Evolutionary conservation across 2,888 invertebrate genomes (phyloP), one percentile per base, ranked within the genome.

Genomic region (Tetanocera ferruginea): DNA sequence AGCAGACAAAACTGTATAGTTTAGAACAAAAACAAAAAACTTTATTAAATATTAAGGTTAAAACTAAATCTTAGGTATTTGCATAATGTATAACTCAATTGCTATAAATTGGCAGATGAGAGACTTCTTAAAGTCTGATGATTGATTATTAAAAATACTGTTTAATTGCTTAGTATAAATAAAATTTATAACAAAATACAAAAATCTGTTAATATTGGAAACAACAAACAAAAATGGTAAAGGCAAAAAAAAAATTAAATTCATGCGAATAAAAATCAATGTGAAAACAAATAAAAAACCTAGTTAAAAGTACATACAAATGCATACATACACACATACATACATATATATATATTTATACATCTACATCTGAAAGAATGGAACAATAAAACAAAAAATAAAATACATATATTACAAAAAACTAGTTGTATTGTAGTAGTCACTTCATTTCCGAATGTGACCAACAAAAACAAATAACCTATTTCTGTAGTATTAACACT

Each of bases 301-400:
- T 37, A 37, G 5, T 5, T 25, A 60, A 25, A 60, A 25, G 11
- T 25, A 60, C 14, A 66, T 28, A 66, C n/a, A 28, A 52, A 73
- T 60, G 60, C 19, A 71, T 25, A 57, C 19, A 43, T 73, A 43
- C 9, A 73, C 8, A 70, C 31, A 23, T 70, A 67, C 23, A 67
- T 71, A 25, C 31, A 55, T 31, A 71, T 25, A 55, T 34, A 69
- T 49, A 69, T 49, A 69, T 69, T 19, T 69, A 69, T 69, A 49
- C 19, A 49, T 69, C 23, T 19, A 69, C 14, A 69, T 69, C 19
- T 49, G 25, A 23, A 69, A 23, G 49, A 49, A 69, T 49, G 37
- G 31, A 66, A 66, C 34, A 66, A 57, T 57, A 57, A 57, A 23
- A 57, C 19, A 23, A 57, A 19, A 52, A 52, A n/a, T 52, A 52